phyloP scores from a whole-genome alignment of 2,888 invertebrate genomes.

The Stratiomys singularior region DNA sequence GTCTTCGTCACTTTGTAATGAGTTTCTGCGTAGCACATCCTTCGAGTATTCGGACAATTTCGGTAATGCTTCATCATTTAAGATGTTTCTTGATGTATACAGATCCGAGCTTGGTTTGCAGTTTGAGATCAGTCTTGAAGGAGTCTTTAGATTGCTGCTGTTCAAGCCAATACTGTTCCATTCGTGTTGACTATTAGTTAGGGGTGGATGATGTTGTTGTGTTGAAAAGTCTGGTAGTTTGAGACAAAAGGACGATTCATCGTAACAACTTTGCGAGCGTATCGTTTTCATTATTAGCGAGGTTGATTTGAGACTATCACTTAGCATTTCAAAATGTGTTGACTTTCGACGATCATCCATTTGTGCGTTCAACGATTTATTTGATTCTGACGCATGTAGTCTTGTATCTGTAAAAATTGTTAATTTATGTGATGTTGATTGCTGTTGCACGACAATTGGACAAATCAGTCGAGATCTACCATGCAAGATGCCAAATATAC shows the following conservation, averaged over 20 bases:
- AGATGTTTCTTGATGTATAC: slow-evolving; percentile 50
- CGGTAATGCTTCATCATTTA: slow-evolving; percentile 28
- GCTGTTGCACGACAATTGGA: not conserved
- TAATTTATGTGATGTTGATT: slow-evolving; percentile 3
- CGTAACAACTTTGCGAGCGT: slow-evolving; percentile 64
- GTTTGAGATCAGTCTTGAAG: slow-evolving; percentile 51
- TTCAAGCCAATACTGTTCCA: not conserved
- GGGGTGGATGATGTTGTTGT: not conserved
- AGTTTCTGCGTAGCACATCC: slow-evolving; percentile 53
- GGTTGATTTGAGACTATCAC: slow-evolving; percentile 63
- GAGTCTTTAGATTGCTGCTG: slow-evolving; percentile 12
- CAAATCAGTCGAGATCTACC: not conserved
- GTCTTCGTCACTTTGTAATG: slow-evolving; percentile 50
- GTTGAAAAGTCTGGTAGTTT: slow-evolving; percentile 57
- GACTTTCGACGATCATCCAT: slow-evolving; percentile 36
- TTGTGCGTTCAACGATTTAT: not conserved
- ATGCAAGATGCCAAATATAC: slow-evolving; percentile 1
- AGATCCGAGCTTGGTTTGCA: slow-evolving; percentile 46
- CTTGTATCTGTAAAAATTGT: slow-evolving; percentile 36
- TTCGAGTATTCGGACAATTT: slow-evolving; percentile 49
- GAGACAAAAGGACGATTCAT: slow-evolving; percentile 64
- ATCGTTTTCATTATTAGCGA: slow-evolving; percentile 65
- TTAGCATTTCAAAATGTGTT: slow-evolving; percentile 36
- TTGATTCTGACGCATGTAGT: not conserved
- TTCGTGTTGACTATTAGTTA: not conserved